Base-by-base conservation (phyloP, 2,888 invertebrate genomes). In the Netelia virgata region DNA sequence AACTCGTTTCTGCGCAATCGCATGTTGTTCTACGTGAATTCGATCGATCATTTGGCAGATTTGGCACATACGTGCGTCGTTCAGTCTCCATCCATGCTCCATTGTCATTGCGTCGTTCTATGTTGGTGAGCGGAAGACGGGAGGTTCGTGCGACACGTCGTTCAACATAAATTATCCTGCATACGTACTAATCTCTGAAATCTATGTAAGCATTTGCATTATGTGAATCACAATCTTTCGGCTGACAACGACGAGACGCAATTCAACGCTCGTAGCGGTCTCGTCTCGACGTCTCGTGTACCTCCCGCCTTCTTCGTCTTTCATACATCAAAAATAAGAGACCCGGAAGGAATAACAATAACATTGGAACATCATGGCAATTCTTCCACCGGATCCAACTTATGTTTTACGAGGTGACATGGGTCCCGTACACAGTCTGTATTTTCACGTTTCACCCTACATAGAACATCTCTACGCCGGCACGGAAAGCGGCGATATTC, bases 351-450 rank as follows among this genome's bases (percentile, higher is more conserved):
- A n/a, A 75, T 64, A 47, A 20, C 43, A 14, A 59, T 57, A 11
- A 55, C n/a, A 28, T 16, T 6, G 14, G 9, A 72, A 72, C 23
- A 41, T n/a, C 16, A 87, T 87, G 97, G 96, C 96, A 92, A 95
- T 96, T 90, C 94, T 96, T 94, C 96, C 97, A 87, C 97, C 97
- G 74, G 97, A 97, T 94, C 97, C 97, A 82, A 95, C 96, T 89
- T 97, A 96, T 93, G 95, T 96, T 78, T 95, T 97, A 88, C 95
- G 96, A 89, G 95, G 96, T 86, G 96, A 96, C 88, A 96, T 97
- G 95, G 96, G 95, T 79, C 95, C 96, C 83, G 95, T 97, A 57
- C 96, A 97, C 92, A 96, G 96, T 88, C 91, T 97, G 88, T 95
- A 96, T 89, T 97, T 97, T 91, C 87, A 90, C 75, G 78, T 91